Conservation (phyloP, 2,797 vertebrate species). For the Diceros bicornis region DNA sequence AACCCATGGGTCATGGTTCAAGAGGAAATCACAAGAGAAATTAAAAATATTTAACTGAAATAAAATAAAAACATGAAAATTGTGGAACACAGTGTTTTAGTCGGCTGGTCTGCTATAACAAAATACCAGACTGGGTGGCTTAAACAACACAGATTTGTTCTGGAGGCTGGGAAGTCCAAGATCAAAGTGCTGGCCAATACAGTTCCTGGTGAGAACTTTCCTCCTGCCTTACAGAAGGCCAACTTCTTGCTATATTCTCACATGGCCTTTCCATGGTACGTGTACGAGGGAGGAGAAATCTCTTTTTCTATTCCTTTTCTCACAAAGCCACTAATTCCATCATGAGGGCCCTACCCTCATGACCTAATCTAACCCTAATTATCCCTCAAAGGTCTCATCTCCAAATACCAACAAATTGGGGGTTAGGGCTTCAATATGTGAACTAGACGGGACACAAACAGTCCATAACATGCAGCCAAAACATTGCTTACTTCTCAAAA, state of each 20-base stretch:
- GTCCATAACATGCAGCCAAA: not conserved
- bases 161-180: not conserved
- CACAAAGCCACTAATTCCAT: not conserved
- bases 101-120: not conserved
- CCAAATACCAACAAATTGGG: not conserved
- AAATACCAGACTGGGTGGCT: not conserved
- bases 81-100: not conserved
- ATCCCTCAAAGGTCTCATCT: not conserved
- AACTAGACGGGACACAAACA: not conserved
- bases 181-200: not conserved
- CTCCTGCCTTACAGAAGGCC: not conserved
- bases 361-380: not conserved
- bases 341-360: not conserved
- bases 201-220: not conserved
- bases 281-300: not conserved
- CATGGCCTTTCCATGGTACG: not conserved
- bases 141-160: not conserved
- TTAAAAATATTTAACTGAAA: not conserved
- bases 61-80: not conserved
- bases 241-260: not conserved
- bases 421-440: not conserved
- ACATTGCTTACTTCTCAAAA: not conserved
- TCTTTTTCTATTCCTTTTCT: not conserved
- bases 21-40: conserved; percentile 7
- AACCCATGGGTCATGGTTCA: not conserved